A percentile compares a stretch with the other conserved stretches of the same genome.
These are phyloP conservation scores for Amphiprion clarkii DNA, from an alignment of 2,797 vertebrate species.

Conservation along the genomic window DNA sequence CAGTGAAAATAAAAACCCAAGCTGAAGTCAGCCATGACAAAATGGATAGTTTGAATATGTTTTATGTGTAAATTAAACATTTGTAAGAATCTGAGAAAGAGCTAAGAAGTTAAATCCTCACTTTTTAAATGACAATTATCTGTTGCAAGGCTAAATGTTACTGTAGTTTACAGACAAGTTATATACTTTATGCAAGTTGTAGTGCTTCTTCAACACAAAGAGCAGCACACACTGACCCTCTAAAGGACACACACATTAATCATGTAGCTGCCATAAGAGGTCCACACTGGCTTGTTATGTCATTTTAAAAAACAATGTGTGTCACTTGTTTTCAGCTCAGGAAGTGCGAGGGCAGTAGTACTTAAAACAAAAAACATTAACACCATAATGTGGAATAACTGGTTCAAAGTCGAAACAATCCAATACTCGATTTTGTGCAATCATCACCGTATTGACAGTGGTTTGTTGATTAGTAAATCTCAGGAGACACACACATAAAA, in stretches of 20 bases:
- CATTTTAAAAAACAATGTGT: slow-evolving; percentile 16
- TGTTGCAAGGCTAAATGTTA: neutral
- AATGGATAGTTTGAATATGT: neutral
- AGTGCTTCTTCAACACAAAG: slow-evolving; percentile 18
- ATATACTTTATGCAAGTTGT: slow-evolving; percentile 12
- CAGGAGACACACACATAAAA: slow-evolving; percentile 10
- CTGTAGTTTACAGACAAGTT: slow-evolving; percentile 1
- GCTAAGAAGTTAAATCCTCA: neutral
- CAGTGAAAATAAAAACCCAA: slow-evolving; percentile 22
- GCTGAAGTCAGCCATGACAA: neutral
- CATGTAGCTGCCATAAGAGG: slow-evolving; percentile 64
- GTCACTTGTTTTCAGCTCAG: slow-evolving; percentile 16
- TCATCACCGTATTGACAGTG: slow-evolving; percentile 26
- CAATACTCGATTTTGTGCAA: slow-evolving; percentile 47
- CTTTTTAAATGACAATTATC: neutral
- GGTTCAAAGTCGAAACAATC: slow-evolving; percentile 30
- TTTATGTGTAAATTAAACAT: neutral
- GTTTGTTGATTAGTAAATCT: slow-evolving; percentile 17
- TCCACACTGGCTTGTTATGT: slow-evolving; percentile 28
- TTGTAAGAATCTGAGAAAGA: neutral
- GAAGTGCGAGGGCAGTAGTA: slow-evolving; percentile 22
- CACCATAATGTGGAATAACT: neutral
- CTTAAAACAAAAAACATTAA: neutral
- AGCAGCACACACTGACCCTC: slow-evolving; percentile 38
- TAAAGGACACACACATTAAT: slow-evolving; percentile 23